Conservation (phyloP, 2,797 vertebrate species). For the Lagodon rhomboides region DNA sequence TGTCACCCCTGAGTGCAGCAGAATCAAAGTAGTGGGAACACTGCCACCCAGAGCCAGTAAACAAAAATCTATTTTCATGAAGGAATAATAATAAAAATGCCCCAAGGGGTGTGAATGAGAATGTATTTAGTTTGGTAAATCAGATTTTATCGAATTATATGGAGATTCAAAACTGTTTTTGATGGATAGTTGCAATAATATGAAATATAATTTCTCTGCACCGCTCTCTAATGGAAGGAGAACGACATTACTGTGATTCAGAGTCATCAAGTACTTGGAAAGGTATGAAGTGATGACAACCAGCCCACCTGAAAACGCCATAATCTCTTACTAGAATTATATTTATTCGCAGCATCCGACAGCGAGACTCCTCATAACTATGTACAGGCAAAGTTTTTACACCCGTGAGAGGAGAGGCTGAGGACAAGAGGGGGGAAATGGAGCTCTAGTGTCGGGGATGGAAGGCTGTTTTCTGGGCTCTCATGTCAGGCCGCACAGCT, state of each 20-base stretch:
- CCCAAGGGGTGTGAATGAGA: background rate
- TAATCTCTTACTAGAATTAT: background rate
- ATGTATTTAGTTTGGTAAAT: background rate
- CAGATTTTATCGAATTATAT: background rate
- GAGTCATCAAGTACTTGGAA: background rate
- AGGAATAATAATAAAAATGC: background rate
- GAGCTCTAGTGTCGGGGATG: slow-evolving; percentile 16
- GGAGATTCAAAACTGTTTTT: background rate
- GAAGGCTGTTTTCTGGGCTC: slow-evolving; percentile 37
- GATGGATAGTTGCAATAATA: background rate
- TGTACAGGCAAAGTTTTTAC: slow-evolving; percentile 1
- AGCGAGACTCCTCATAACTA: background rate
- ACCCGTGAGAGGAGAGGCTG: slow-evolving; percentile 21
- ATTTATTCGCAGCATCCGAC: slow-evolving; percentile 1
- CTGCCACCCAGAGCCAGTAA: slow-evolving; percentile 47
- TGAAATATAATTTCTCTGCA: background rate
- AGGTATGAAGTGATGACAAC: slow-evolving; percentile 1
- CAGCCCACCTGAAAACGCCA: background rate
- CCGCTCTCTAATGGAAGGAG: background rate
- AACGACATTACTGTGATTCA: background rate
- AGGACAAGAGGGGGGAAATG: slow-evolving; percentile 37
- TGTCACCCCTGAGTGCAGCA: background rate
- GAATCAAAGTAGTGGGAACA: slow-evolving; percentile 19
- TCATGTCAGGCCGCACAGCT: slow-evolving; percentile 44
- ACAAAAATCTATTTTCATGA: background rate